Evolutionary conservation across 2,113 vertebrate species (phyloP).

Genomic region (human (Homo sapiens)): DNA sequence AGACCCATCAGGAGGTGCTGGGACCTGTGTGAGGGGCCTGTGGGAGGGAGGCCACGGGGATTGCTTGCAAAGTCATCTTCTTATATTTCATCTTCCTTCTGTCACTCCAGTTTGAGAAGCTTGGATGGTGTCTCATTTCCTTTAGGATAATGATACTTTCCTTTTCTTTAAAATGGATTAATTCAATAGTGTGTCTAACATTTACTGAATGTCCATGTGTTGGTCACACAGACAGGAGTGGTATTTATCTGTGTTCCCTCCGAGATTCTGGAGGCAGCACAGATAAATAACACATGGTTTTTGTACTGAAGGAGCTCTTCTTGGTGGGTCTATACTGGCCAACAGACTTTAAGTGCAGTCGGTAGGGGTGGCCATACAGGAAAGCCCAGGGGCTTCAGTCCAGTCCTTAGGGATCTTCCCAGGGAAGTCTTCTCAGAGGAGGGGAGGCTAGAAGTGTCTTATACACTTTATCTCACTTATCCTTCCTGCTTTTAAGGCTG

Average conservation of each 20-base stretch:
- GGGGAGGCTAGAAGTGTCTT: not conserved
- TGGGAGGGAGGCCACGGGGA: not conserved
- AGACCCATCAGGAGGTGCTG: not conserved
- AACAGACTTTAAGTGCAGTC: not conserved
- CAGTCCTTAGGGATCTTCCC: not conserved
- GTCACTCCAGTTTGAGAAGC: not conserved
- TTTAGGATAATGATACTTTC: not conserved
- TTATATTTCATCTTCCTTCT: not conserved
- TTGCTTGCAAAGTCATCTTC: not conserved
- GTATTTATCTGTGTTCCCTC: not conserved
- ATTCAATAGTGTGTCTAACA: not conserved
- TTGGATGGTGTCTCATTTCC: not conserved
- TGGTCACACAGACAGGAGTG: not conserved
- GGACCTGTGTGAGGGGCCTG: not conserved
- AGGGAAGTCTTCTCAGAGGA: not conserved
- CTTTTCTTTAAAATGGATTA: not conserved
- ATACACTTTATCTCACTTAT: not conserved
- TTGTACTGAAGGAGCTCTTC: not conserved
- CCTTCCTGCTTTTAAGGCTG: not conserved
- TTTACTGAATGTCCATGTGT: not conserved
- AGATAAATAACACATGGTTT: not conserved
- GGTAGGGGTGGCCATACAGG: not conserved
- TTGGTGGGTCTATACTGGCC: not conserved
- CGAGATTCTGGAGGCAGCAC: not conserved
- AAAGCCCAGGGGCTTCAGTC: not conserved